Base-by-base conservation (phyloP, 2,113 vertebrate genomes). In the Choloepus hoffmanni region DNA sequence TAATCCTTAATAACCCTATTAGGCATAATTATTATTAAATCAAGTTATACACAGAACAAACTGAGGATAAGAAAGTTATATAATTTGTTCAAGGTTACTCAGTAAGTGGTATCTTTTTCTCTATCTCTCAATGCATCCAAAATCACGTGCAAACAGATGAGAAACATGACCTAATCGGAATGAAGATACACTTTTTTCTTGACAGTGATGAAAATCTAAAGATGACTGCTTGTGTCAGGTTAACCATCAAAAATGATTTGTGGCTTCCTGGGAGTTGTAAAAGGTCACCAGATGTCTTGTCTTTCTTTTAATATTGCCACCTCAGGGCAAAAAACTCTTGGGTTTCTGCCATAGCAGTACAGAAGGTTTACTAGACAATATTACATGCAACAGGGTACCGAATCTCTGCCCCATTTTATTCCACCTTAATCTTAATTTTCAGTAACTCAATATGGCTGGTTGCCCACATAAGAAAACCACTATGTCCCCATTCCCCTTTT, bases 191-290 rank as follows among this genome's bases (percentile, higher is more conserved):
- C 36, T 24, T 68, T 55, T 88, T 72, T 88, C 73, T 82, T 85
- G 43, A 36, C 23, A 77, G 15, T 72, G 28, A 89, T 55, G 43
- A 78, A 92, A 92, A 89, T 60, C n/a, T 88, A 43, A 94, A 87
- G 48, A 92, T 79, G 72, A 78, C 2, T 68, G 48, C 30, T 96
- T 89, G 62, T 89, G 40, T 74, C 53, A 88, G 50, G 40, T 58
- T 83, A 84, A 62, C 6, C 70, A 73, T 67, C 36, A 89, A 92
- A 92, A 50, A 76, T 68, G 21, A 73, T 12, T 33, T 83, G 16
- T 63, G 33, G 23, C n/a, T 77, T 83, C 28, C 19, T 3, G 23
- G 26, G 33, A 85, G 58, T 12, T 85, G 67, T 10, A 45, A 11
- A 21, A 0, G 68, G 50, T 78, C n/a, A 79, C 16, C 21, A 87